These are phyloP conservation scores for Tenebrosternarchus preto DNA, from an alignment of 2,113 vertebrate genomes.

Conservation along the genomic window DNA sequence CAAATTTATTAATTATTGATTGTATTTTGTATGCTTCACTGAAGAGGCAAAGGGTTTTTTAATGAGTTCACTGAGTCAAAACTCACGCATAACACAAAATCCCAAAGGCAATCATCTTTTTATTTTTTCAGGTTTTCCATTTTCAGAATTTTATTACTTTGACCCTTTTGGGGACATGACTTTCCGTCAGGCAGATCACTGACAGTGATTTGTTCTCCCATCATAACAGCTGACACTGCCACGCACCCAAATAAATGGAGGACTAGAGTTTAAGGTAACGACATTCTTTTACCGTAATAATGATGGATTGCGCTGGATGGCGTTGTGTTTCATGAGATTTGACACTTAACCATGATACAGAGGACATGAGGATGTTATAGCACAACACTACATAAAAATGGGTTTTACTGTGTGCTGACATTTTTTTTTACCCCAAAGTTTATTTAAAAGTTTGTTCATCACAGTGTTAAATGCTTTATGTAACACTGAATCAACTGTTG, in stretches of 20 bases:
- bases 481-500: not conserved
- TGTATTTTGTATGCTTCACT: not conserved
- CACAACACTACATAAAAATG: slow-evolving; percentile 8
- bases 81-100: not conserved
- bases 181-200: slow-evolving; percentile 35
- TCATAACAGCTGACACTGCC: slow-evolving; percentile 30
- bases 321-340: slow-evolving; percentile 42
- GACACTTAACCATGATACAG: slow-evolving; percentile 25
- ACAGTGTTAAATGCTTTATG: not conserved
- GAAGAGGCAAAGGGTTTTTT: not conserved
- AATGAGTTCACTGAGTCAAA: not conserved
- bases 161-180: slow-evolving; percentile 40
- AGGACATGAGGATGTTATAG: slow-evolving; percentile 10
- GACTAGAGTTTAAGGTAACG: slow-evolving; percentile 35
- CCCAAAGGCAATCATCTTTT: slow-evolving; percentile 4
- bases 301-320: slow-evolving; percentile 42
- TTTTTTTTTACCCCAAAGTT: slow-evolving; percentile 33
- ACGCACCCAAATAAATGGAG: slow-evolving; percentile 41
- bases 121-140: slow-evolving; percentile 4
- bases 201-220: slow-evolving; percentile 41
- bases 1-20: not conserved
- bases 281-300: slow-evolving; percentile 34
- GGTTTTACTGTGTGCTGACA: slow-evolving; percentile 3
- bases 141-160: slow-evolving; percentile 37
- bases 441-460: not conserved